phyloP scores from a whole-genome alignment of 2,888 invertebrate genomes.

The Idaea straminata region DNA sequence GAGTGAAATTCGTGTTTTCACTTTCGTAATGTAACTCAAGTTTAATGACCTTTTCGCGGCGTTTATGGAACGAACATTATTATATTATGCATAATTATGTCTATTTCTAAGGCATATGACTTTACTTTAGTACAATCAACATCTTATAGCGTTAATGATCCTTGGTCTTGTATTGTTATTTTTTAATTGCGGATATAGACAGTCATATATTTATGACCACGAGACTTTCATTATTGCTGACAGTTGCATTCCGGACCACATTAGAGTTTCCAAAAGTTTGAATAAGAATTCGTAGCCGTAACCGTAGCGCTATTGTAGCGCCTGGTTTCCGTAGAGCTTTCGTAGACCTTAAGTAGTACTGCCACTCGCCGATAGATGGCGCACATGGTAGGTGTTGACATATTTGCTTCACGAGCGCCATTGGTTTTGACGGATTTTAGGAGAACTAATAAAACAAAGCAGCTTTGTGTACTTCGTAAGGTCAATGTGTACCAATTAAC shows the following conservation, averaged over 20 bases:
- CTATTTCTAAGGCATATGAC: neutral
- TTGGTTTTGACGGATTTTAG: constrained; percentile 1
- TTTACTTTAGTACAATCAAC: neutral
- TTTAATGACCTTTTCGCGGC: constrained; percentile 51
- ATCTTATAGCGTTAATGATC: neutral
- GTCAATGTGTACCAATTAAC: neutral
- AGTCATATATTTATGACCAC: neutral
- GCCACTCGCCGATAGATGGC: constrained; percentile 36
- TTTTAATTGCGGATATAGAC: neutral
- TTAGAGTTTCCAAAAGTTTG: neutral
- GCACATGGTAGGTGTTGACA: constrained; percentile 9
- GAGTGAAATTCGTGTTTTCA: constrained; percentile 79
- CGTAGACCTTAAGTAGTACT: constrained; percentile 22
- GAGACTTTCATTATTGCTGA: neutral
- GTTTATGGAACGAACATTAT: neutral
- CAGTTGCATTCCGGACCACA: neutral
- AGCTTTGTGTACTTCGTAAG: neutral
- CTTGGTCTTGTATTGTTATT: neutral
- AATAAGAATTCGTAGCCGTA: constrained; percentile 6
- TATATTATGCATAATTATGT: neutral
- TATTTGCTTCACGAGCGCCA: constrained; percentile 15
- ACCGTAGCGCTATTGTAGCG: constrained; percentile 19
- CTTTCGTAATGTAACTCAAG: constrained; percentile 61
- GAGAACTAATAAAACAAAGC: constrained; percentile 14
- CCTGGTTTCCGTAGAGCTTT: constrained; percentile 19